These are phyloP conservation scores for Falco punctatus DNA, from an alignment of 2,113 vertebrate species.

Conservation along the genomic window DNA sequence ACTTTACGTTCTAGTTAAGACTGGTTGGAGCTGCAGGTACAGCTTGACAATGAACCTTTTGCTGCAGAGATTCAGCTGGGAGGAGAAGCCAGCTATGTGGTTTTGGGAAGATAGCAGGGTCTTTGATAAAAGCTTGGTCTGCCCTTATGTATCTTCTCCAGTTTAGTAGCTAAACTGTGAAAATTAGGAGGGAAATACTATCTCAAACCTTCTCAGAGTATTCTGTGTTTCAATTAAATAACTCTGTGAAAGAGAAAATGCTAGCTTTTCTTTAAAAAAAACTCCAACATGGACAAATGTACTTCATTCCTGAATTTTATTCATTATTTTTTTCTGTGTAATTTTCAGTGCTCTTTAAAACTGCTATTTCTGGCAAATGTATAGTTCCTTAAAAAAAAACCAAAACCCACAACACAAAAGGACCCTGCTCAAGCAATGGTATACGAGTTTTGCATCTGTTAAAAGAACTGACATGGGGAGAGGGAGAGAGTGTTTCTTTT, in stretches of 20 bases:
- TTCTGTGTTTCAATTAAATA: background rate
- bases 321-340: background rate
- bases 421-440: background rate
- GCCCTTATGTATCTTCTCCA: background rate
- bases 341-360: background rate
- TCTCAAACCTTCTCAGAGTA: background rate
- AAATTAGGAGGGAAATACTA: background rate
- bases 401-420: background rate
- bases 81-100: background rate
- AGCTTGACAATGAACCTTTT: background rate
- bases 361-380: background rate
- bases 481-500: background rate
- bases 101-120: background rate
- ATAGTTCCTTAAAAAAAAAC: background rate
- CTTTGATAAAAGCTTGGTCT: background rate
- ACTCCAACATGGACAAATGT: background rate
- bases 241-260: background rate
- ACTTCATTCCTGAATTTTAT: background rate
- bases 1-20: background rate
- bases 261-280: background rate
- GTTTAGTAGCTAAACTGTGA: background rate
- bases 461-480: background rate
- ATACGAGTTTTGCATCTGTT: background rate
- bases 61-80: background rate
- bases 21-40: background rate